Percentiles rank a stretch among this genome's conserved stretches.
These are phyloP conservation scores for Neelides sp. DNA, from an alignment of 1,140 invertebrate species.

Conservation along the genomic window DNA sequence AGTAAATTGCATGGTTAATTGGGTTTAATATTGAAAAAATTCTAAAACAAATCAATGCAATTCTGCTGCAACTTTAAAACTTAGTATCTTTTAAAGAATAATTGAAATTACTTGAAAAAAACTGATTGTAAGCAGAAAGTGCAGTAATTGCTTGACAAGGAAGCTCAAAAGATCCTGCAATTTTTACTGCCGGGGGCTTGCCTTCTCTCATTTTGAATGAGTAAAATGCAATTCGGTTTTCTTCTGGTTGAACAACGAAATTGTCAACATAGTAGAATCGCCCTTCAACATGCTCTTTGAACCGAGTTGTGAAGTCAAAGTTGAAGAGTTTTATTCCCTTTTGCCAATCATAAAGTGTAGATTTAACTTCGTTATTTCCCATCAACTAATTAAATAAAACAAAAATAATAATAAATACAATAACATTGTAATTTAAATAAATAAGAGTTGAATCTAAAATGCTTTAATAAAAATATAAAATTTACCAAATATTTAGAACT, in stretches of 20 bases:
- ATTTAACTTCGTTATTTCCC: constrained; percentile 15
- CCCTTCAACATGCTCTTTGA: constrained; percentile 23
- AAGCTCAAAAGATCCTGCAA: constrained; percentile 16
- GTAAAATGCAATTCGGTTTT: constrained; percentile 21
- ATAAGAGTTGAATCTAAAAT: neutral
- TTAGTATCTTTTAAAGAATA: neutral
- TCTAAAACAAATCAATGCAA: neutral
- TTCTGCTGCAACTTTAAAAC: neutral
- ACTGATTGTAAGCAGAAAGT: constrained; percentile 24
- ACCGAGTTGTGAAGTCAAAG: constrained; percentile 20
- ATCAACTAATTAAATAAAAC: constrained; percentile 13
- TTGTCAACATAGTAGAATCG: constrained; percentile 30
- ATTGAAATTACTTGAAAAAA: constrained; percentile 19
- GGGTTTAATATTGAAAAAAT: neutral
- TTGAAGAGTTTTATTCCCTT: constrained; percentile 5
- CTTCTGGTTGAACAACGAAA: constrained; percentile 25
- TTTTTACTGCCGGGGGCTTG: constrained; percentile 1
- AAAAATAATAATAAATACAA: neutral
- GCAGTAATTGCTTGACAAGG: constrained; percentile 23
- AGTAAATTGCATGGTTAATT: neutral
- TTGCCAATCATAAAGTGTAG: constrained; percentile 15
- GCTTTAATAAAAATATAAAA: no score
- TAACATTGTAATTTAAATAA: neutral
- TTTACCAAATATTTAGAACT: constrained; percentile 11
- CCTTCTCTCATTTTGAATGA: constrained; percentile 6